Conservation (phyloP, 2,113 vertebrate genomes). For the Spermophilus dauricus region DNA sequence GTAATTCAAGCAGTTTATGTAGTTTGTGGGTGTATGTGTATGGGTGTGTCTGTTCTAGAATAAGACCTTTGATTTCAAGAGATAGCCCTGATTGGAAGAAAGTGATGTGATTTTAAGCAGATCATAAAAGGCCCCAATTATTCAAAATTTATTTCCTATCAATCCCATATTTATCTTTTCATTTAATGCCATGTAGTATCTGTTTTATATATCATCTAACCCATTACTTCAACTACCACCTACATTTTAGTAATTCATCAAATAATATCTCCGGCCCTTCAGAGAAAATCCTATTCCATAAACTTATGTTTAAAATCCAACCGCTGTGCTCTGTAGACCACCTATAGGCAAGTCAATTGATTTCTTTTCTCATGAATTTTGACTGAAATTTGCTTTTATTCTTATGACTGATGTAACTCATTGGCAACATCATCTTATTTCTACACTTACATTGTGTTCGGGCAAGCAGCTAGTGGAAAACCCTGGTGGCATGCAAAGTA, state of each 20-base stretch:
- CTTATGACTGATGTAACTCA: background rate
- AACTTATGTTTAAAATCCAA: background rate
- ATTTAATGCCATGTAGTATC: background rate
- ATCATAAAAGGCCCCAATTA: background rate
- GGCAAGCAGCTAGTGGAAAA: slow-evolving; percentile 25
- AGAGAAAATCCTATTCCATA: background rate
- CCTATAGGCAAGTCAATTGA: background rate
- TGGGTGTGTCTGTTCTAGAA: background rate
- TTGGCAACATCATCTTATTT: slow-evolving; percentile 44
- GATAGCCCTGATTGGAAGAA: background rate
- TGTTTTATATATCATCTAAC: slow-evolving; percentile 1
- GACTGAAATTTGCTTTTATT: background rate
- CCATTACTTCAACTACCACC: background rate
- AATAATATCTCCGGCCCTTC: background rate
- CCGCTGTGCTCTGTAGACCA: background rate
- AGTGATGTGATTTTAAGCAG: background rate
- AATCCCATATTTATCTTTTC: background rate
- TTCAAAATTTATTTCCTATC: background rate
- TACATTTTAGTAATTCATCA: background rate
- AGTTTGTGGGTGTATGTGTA: background rate
- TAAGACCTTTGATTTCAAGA: background rate
- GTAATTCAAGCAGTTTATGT: background rate
- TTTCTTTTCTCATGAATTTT: slow-evolving; percentile 58
- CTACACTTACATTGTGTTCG: slow-evolving; percentile 31
- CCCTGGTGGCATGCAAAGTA: background rate